Conservation (phyloP, 1,140 invertebrate species). For the Vanessa tameamea region DNA sequence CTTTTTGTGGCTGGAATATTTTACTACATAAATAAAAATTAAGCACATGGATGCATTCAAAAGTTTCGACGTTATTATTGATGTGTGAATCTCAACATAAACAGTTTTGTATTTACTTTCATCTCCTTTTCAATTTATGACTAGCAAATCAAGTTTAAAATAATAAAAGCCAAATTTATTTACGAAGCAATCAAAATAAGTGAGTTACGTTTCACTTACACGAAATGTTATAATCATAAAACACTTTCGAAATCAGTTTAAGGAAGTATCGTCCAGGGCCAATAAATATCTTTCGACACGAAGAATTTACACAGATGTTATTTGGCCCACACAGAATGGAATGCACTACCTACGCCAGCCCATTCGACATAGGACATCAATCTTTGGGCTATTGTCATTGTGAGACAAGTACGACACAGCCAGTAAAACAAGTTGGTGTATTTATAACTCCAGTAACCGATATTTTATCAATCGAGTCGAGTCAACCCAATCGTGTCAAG, state of each 20-base stretch:
- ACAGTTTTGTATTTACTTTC: not conserved
- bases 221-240: slow-evolving; percentile 31
- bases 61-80: not conserved
- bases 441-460: slow-evolving; percentile 21
- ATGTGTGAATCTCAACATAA: not conserved
- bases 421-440: slow-evolving; percentile 34
- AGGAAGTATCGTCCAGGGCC: slow-evolving; percentile 41
- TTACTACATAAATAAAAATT: not conserved
- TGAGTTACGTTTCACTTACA: slow-evolving; percentile 18
- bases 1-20: slow-evolving; percentile 10
- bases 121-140: not conserved
- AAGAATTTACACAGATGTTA: slow-evolving; percentile 62
- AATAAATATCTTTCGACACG: slow-evolving; percentile 56
- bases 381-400: slow-evolving; percentile 56
- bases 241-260: slow-evolving; percentile 37
- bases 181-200: slow-evolving; percentile 4
- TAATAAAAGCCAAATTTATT: slow-evolving; percentile 13
- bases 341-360: slow-evolving; percentile 63
- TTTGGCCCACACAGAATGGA: slow-evolving; percentile 61
- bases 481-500: not conserved
- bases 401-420: slow-evolving; percentile 38
- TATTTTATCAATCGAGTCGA: slow-evolving; percentile 4
- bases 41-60: not conserved
- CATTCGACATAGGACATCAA: slow-evolving; percentile 46
- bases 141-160: slow-evolving; percentile 17